Percentiles rank a stretch among this genome's conserved stretches.
Evolutionary conservation across 2,888 invertebrate genomes (phyloP).

Genomic region (Cinara cedri): DNA sequence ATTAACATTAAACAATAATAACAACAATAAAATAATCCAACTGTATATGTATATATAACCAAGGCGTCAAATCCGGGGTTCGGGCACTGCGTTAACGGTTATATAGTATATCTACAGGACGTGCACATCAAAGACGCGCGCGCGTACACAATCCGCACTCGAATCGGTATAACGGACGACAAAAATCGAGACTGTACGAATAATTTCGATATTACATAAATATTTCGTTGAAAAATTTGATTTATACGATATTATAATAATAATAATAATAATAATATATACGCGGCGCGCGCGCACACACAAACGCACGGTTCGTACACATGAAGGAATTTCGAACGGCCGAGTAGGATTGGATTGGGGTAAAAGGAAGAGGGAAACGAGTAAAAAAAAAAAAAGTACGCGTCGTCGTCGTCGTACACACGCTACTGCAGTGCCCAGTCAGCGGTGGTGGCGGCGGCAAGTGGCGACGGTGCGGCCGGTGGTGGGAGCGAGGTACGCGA

Average conservation of each 20-base stretch:
- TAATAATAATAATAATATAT: too few species aligned
- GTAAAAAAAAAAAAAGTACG: neutral
- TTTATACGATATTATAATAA: neutral
- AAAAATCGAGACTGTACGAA: slow-evolving; percentile 9
- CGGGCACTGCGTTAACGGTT: neutral
- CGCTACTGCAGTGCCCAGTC: slow-evolving; percentile 18
- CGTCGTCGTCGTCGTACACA: neutral
- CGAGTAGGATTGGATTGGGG: slow-evolving; percentile 12
- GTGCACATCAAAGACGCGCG: neutral
- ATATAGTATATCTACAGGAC: neutral
- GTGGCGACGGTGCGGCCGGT: too few species aligned
- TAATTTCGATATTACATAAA: neutral
- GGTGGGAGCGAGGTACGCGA: neutral
- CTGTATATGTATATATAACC: too few species aligned
- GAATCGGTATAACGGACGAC: slow-evolving; percentile 17
- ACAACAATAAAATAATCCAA: neutral
- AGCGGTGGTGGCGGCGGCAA: slow-evolving; percentile 25
- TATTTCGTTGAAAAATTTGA: slow-evolving; percentile 8
- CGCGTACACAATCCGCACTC: neutral
- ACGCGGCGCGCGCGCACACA: slow-evolving; percentile 6
- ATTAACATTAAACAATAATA: slow-evolving; percentile 10
- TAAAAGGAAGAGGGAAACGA: slow-evolving; percentile 9
- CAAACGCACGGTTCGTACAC: neutral
- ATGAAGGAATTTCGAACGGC: slow-evolving; percentile 27
- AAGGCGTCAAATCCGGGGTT: slow-evolving; percentile 9